phyloP scores from a whole-genome alignment of 2,888 invertebrate genomes.

The Saturnia japonica region DNA sequence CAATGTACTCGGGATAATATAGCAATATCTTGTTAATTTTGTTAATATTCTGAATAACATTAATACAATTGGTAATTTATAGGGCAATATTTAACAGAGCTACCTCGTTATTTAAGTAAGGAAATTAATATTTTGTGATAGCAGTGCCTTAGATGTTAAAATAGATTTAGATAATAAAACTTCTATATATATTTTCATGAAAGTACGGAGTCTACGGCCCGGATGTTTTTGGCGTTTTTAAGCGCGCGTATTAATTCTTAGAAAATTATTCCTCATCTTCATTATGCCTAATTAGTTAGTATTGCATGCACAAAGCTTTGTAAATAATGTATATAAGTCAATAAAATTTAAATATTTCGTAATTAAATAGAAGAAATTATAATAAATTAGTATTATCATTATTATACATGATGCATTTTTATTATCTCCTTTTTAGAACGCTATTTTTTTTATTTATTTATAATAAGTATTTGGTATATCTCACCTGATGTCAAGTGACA shows the following conservation, averaged over 20 bases:
- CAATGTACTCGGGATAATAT: neutral
- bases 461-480: too few species aligned
- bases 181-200: neutral
- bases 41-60: neutral
- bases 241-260: neutral
- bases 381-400: conserved; percentile 7
- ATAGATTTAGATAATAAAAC: conserved; percentile 22
- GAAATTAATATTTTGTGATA: conserved; percentile 59
- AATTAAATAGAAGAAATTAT: conserved; percentile 4
- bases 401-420: neutral
- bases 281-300: neutral
- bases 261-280: neutral
- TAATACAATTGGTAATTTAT: neutral
- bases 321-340: conserved; percentile 37
- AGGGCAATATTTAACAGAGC: conserved; percentile 22
- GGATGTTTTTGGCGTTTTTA: neutral
- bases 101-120: conserved; percentile 37
- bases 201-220: neutral
- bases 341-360: conserved; percentile 16
- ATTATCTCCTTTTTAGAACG: neutral
- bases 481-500: too few species aligned
- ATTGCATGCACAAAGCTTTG: conserved; percentile 24
- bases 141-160: conserved; percentile 55
- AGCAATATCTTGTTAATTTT: conserved; percentile 1
- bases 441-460: neutral